Percentiles rank a stretch among this genome's conserved stretches.
Evolutionary conservation across 2,797 vertebrate genomes (phyloP).

Genomic region (Crotalus adamanteus): DNA sequence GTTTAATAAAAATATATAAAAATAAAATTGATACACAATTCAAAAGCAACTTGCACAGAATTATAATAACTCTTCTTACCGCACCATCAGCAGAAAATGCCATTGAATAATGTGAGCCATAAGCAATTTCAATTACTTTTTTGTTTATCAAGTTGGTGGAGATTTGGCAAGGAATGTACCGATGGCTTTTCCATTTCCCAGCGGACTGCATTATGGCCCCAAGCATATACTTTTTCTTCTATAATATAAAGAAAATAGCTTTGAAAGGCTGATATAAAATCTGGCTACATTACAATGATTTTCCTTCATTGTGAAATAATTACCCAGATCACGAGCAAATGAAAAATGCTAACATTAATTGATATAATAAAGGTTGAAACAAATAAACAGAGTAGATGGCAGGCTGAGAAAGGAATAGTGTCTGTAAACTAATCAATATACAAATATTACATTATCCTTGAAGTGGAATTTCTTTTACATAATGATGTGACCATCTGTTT

Average conservation of each 20-base stretch:
- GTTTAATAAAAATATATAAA: neutral
- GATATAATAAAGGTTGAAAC: neutral
- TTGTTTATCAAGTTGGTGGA: slow-evolving; percentile 94
- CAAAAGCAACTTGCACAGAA: neutral
- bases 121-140: slow-evolving; percentile 90
- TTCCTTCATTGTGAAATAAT: neutral
- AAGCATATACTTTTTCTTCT: slow-evolving; percentile 97
- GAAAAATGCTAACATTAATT: neutral
- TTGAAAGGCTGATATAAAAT: slow-evolving; percentile 37
- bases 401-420: neutral
- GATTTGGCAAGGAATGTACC: slow-evolving; percentile 86
- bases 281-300: neutral
- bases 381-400: neutral
- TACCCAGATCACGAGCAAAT: neutral
- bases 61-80: slow-evolving; percentile 70
- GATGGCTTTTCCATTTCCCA: slow-evolving; percentile 95
- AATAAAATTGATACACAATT: neutral
- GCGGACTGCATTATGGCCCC: slow-evolving; percentile 96
- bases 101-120: slow-evolving; percentile 96
- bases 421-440: neutral
- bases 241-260: slow-evolving; percentile 51
- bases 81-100: slow-evolving; percentile 92
- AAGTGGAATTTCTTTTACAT: neutral
- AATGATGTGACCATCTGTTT: neutral
- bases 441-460: neutral